These are phyloP conservation scores for Metopia argyrocephala DNA, from an alignment of 2,888 invertebrate genomes.

Conservation along the genomic window DNA sequence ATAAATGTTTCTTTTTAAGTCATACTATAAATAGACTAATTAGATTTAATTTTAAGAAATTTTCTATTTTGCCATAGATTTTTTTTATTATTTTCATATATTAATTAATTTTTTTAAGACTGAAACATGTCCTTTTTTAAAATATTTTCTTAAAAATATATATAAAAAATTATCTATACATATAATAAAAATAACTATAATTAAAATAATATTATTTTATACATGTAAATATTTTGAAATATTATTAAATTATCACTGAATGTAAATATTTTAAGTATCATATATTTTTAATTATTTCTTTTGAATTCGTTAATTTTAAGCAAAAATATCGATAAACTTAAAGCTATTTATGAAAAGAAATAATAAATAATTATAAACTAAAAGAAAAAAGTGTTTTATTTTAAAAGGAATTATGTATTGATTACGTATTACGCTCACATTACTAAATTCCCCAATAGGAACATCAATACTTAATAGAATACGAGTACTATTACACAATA, in stretches of 20 bases:
- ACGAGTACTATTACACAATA: no score
- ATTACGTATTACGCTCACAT: no score
- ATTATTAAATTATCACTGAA: constrained; percentile 66
- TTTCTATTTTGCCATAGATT: constrained; percentile 75
- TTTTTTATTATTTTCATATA: constrained; percentile 52
- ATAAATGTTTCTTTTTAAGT: constrained; percentile 51
- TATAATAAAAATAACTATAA: constrained; percentile 1
- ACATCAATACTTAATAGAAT: no score
- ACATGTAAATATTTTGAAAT: constrained; percentile 47
- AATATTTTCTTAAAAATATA: constrained; percentile 63
- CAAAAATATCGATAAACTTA: constrained; percentile 44
- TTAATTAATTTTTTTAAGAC: constrained; percentile 75
- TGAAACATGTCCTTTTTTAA: constrained; percentile 76
- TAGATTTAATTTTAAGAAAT: constrained; percentile 54
- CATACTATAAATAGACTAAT: constrained; percentile 20
- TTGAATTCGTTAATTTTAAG: constrained; percentile 36
- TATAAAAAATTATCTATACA: constrained; percentile 26
- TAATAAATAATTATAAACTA: constrained; percentile 19
- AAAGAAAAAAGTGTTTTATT: no score
- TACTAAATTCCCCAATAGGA: no score
- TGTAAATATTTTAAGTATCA: constrained; percentile 68
- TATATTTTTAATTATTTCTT: constrained; percentile 34
- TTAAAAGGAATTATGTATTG: no score
- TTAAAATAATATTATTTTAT: constrained; percentile 31
- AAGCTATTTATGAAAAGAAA: constrained; percentile 28